phyloP scores from a whole-genome alignment of 2,797 vertebrate species.

The Vireo griseus region DNA sequence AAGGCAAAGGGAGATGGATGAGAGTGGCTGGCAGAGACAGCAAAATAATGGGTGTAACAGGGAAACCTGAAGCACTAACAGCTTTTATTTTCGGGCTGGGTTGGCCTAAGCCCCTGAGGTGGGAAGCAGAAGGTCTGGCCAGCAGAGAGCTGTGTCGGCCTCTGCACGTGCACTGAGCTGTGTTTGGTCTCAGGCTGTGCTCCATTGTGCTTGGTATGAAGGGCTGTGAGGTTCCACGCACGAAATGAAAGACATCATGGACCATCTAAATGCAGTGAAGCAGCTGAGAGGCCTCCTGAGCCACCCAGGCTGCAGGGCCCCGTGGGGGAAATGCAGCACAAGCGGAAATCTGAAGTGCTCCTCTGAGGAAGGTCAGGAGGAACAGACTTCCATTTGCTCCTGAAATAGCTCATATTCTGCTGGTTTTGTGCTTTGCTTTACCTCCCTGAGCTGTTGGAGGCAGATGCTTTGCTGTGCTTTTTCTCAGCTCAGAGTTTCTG shows the following conservation, averaged over 20 bases:
- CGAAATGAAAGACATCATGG: background rate
- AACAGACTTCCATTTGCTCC: background rate
- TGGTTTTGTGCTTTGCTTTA: background rate
- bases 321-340: rapidly evolving
- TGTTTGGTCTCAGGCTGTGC: background rate
- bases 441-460: background rate
- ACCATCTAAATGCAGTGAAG: background rate
- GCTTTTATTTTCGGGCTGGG: background rate
- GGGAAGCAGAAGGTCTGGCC: background rate
- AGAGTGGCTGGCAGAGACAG: background rate
- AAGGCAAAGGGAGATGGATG: background rate
- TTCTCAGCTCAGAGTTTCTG: background rate
- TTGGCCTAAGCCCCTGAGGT: background rate
- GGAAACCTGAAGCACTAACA: background rate
- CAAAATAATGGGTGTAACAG: background rate
- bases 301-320: background rate
- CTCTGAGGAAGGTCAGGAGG: background rate
- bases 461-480: background rate
- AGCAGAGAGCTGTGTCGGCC: rapidly evolving
- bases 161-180: background rate
- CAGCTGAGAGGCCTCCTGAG: background rate
- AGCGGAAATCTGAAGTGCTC: background rate
- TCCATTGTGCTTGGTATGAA: background rate
- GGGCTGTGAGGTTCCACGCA: background rate
- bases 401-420: rapidly evolving